Base-by-base conservation (phyloP, 1,140 invertebrate genomes). In the Drosophila auraria region DNA sequence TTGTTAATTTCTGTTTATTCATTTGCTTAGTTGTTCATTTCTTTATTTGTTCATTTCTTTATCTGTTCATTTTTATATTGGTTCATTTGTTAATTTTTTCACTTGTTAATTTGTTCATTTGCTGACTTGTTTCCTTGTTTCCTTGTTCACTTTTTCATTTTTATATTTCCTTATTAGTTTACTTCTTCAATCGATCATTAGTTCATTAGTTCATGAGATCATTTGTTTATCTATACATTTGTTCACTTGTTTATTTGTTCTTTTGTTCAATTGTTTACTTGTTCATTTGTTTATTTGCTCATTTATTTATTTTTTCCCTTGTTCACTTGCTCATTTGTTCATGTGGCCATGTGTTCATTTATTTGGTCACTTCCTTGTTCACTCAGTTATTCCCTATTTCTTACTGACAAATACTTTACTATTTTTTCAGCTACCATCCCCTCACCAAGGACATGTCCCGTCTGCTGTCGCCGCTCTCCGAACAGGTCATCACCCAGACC, bases 381-480 rank as follows among this genome's bases (percentile, higher is more conserved):
- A 17, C n/a, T 38, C 17, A n/a, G 1, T 3, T 47, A 1, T 6
- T 33, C 5, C 6, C 1, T 53, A 30, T 12, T 44, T 1, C 5
- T 5, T 33, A 38, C 14, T n/a, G 14, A 60, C 2, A 14, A 25
- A 23, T n/a, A 6, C 2, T 30, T 30, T 30, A 7, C 27, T 30
- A 1, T 6, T 1, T 25, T 44, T 93, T 17, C 61, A 95, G 94
- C 77, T 93, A 94, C 56, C 80, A 90, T 70, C 91, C 93, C 12
- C 92, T 93, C 27, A 92, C 87, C 40, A 91, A 87, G 53, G 91
- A 93, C 50, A 76, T 95, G 64, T 86, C 91, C 0, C 86, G 93
- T 7, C 93, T 94, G 57, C 66, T 94, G 14, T 82, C 82, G 1
- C 80, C 93, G 0, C 60, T 95, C 9, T 93, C 94, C 3, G 82